Base-by-base conservation (phyloP, 2,888 invertebrate species). In the Leptarthrus brevirostris region DNA sequence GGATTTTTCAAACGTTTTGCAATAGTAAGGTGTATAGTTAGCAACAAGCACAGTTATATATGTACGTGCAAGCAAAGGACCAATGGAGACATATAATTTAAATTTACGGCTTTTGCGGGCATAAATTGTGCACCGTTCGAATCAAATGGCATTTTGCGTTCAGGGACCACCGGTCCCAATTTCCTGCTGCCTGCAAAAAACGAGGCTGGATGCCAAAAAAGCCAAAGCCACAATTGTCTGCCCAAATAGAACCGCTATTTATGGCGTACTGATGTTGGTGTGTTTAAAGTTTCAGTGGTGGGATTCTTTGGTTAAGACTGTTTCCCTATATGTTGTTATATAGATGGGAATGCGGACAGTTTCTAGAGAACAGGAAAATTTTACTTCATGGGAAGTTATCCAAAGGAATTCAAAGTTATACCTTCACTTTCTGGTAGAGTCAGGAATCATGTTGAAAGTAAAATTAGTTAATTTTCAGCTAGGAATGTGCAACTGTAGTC, bases 131-230 rank as follows among this genome's bases (percentile, higher is more conserved):
- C 52, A 69, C 69, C 69, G 69, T 69, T 69, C 52, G 69, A 52
- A 69, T 69, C 52, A 69, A 69, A 69, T 69, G 52, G 52, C 69
- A 69, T 49, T 69, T 69, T 69, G 52, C 69, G 69, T 69, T 69
- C 20, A 16, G 52, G 69, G 69, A 69, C 69, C 30, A 69, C 69
- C 49, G 69, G 52, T 52, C 49, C 52, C 52, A 52, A 69, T 69
- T 69, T 69, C 52, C 69, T 36, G 52, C n/a, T 22, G 14, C 30
- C 36, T 14, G 30, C 34, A 30, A 16, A 52, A 69, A 69, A 24
- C 2, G 54, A 54, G 40, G 24, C 54, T 54, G 14, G 18, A 54
- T 26, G 54, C 54, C 24, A 52, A 52, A 54, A 54, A 30, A 24
- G n/a, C 30, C 26, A 26, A 54, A 54, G 14, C 54, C 54, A 54